phyloP scores from a whole-genome alignment of 2,113 vertebrate genomes.

The Rhabdornis inornatus region DNA sequence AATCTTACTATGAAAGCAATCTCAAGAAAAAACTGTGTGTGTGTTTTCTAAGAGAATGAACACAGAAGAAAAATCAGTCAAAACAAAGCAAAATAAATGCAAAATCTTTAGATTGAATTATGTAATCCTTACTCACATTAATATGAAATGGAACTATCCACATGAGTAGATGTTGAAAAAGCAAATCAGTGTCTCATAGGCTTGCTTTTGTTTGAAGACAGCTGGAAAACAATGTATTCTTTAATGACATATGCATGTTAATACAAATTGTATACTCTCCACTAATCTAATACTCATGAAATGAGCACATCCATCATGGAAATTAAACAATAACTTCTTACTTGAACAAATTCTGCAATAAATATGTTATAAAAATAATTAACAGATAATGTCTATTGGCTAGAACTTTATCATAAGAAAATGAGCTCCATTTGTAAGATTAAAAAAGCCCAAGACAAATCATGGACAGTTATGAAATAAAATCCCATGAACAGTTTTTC shows the following conservation, averaged over 20 bases:
- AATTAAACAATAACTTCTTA: constrained; percentile 64
- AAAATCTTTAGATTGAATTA: background rate
- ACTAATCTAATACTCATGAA: constrained; percentile 66
- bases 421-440: background rate
- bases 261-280: constrained; percentile 64
- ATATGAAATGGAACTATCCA: background rate
- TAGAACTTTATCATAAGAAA: background rate
- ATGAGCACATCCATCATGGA: constrained; percentile 69
- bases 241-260: constrained; percentile 54
- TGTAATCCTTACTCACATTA: background rate
- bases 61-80: background rate
- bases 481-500: background rate
- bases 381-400: constrained; percentile 38
- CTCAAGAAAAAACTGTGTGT: background rate
- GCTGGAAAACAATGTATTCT: constrained; percentile 44
- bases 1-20: background rate
- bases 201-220: constrained; percentile 48
- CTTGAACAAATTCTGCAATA: constrained; percentile 53
- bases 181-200: background rate
- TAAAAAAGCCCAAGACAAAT: constrained; percentile 36
- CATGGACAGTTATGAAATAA: background rate
- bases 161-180: constrained; percentile 1
- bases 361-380: constrained; percentile 69
- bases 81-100: background rate
- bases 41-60: background rate